Base-by-base conservation (phyloP, 2,113 vertebrate genomes). In the Ciconia stormi region DNA sequence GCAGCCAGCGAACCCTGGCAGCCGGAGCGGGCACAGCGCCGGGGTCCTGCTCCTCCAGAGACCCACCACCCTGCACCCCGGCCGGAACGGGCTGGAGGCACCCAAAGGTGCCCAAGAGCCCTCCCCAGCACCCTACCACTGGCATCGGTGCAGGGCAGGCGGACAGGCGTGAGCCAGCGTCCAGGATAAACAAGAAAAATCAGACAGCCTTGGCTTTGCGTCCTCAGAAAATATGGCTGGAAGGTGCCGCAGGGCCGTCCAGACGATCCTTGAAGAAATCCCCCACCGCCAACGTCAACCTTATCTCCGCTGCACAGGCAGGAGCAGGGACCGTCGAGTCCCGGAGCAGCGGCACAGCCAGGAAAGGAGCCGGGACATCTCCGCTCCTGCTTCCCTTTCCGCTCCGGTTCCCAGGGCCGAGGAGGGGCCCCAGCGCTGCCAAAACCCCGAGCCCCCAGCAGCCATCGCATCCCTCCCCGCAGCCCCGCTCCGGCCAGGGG, bases 321-420 rank as follows among this genome's bases (percentile, higher is more conserved):
- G 55, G 67, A 69, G 55, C 61, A 8, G 61, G 55, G 50, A 56
- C 5, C 16, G 1, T 10, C 2, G 9, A 32, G 50, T 16, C 34
- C 65, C 0, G 0, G 19, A 66, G 66, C 53, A 49, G 67, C 6
- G 0, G 76, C 69, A 32, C 29, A 8, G 4, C 53, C 6, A 4
- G 80, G 47, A 22, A 26, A 46, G 71, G 25, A 59, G 30, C 40
- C 0, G 4, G 58, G 69, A 55, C 11, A 10, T 23, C 16, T 30
- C 56, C 0, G 0, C 2, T 70, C 50, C 84, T 0, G 0, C 6
- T 9, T 18, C 81, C 52, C 15, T 13, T 53, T 4, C 76, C 55
- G 66, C 36, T 30, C 32, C 15, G 0, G 7, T 20, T 71, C 50
- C 56, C 16, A 7, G 42, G 20, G 38, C 32, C 7, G 0, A 44